Evolutionary conservation across 1,140 invertebrate species (phyloP).

Genomic region (Acromyrmex echinatior): DNA sequence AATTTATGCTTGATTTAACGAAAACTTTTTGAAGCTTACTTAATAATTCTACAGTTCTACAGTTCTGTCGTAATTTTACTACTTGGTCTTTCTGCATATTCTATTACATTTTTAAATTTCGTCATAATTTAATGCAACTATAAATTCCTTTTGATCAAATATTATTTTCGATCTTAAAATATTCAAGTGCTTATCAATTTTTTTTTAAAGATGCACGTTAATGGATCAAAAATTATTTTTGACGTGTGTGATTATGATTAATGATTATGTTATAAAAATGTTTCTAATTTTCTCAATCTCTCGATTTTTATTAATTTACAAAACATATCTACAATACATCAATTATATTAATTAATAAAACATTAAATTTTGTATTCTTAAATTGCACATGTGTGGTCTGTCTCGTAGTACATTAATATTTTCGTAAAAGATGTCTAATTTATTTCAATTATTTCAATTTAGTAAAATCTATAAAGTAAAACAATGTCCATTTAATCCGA

Average conservation of each 20-base stretch:
- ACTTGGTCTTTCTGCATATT: not conserved
- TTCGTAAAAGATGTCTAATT: not conserved
- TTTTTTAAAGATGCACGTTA: not conserved
- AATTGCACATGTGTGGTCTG: not conserved
- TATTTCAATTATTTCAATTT: not conserved
- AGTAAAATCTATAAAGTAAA: not conserved
- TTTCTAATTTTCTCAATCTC: not conserved
- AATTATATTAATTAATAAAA: not conserved
- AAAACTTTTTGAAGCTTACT: not conserved
- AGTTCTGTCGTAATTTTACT: not conserved
- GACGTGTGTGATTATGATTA: not conserved
- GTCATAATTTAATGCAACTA: not conserved
- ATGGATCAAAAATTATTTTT: not conserved
- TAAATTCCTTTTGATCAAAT: not conserved
- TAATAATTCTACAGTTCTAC: not conserved
- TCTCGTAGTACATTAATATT: not conserved
- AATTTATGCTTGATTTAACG: slow-evolving; percentile 14
- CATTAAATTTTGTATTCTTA: not conserved
- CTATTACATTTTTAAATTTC: not conserved
- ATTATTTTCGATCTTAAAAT: not conserved
- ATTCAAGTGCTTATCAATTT: not conserved
- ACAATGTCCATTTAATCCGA: not conserved
- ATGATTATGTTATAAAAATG: not conserved
- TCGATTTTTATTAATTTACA: not conserved
- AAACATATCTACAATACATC: too few relatives aligned